Conservation (phyloP, 1,140 invertebrate species). For the Eumaeus atala region DNA sequence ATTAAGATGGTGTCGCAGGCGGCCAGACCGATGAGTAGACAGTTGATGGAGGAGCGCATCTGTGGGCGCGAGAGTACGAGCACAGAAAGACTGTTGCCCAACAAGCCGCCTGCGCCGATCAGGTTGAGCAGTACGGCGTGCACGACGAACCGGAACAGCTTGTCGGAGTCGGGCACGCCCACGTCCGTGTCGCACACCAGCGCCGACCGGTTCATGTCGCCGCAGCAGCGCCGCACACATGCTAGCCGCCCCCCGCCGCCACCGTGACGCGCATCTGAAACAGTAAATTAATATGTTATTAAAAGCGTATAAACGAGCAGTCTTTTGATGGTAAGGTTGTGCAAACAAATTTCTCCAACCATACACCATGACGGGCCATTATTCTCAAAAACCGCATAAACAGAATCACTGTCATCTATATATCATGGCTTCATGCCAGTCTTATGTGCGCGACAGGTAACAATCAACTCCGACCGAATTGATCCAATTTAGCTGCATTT, state of each 20-base stretch:
- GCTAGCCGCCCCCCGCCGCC: conserved; percentile 4
- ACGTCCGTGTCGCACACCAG: conserved; percentile 63
- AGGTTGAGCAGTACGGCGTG: conserved; percentile 89
- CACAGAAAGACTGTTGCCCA: conserved; percentile 93
- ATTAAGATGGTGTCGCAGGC: conserved; percentile 93
- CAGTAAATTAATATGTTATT: conserved; percentile 1
- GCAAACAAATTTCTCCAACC: too few relatives aligned
- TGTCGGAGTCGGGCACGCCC: conserved; percentile 58
- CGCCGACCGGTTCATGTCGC: conserved; percentile 42
- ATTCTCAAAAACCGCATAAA: too few relatives aligned
- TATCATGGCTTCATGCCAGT: too few relatives aligned
- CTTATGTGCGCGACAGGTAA: too few relatives aligned
- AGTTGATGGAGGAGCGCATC: conserved; percentile 96
- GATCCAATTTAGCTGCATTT: too few relatives aligned
- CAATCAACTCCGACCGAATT: too few relatives aligned
- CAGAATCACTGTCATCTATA: too few relatives aligned
- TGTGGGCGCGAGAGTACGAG: conserved; percentile 92
- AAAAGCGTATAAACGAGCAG: too few relatives aligned
- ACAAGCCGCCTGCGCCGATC: conserved; percentile 87
- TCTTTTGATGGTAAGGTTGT: too few relatives aligned
- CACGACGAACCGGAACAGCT: conserved; percentile 85
- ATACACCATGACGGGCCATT: too few relatives aligned
- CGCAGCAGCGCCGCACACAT: conserved; percentile 24
- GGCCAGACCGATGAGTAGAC: conserved; percentile 91
- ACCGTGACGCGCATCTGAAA: neutral